Conservation (phyloP, 2,888 invertebrate genomes). For the Heliconius erato region DNA sequence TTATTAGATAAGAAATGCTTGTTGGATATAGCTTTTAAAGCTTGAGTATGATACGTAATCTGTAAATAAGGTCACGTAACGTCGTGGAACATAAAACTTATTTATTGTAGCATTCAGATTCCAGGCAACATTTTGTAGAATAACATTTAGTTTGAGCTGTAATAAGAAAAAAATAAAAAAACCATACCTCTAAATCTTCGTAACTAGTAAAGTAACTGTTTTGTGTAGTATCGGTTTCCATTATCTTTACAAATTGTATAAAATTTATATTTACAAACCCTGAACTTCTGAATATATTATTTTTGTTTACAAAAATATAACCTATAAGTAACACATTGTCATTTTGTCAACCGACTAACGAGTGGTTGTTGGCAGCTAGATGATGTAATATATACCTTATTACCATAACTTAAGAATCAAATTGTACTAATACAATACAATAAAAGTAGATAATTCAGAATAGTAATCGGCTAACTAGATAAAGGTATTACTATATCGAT, state of each 20-base stretch:
- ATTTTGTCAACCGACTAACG: not conserved
- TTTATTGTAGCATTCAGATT: not conserved
- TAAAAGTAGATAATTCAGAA: not conserved
- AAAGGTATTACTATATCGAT: not conserved
- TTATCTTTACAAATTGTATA: slow-evolving; percentile 31
- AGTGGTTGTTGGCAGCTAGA: not conserved
- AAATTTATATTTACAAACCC: not conserved
- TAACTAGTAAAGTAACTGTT: slow-evolving; percentile 89
- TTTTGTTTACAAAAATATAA: slow-evolving; percentile 10
- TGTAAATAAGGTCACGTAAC: no score
- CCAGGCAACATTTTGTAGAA: not conserved
- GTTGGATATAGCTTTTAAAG: no score
- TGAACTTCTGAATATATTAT: not conserved
- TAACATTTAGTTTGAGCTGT: not conserved
- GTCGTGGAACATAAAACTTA: no score
- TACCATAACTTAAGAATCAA: not conserved
- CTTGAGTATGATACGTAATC: no score
- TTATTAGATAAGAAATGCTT: not conserved
- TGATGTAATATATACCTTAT: not conserved
- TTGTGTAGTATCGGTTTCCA: slow-evolving; percentile 60
- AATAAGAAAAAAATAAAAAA: not conserved
- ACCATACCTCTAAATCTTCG: slow-evolving; percentile 90
- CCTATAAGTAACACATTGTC: not conserved
- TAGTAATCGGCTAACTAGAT: not conserved
- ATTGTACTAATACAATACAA: not conserved